Base-by-base conservation (phyloP, 2,113 vertebrate genomes). In the Rhadina sibilatrix region DNA sequence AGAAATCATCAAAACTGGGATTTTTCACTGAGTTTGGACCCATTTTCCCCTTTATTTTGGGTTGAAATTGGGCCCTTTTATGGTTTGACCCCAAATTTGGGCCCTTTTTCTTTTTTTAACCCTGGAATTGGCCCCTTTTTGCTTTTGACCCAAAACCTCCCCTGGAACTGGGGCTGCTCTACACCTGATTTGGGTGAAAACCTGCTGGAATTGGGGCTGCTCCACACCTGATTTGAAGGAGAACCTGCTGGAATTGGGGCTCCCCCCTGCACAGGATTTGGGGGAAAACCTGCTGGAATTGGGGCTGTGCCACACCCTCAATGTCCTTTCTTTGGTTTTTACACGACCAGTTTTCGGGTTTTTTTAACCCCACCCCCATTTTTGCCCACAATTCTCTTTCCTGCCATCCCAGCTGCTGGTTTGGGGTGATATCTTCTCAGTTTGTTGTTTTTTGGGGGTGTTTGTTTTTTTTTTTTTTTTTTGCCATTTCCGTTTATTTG, bases 21-120 rank as follows among this genome's bases (percentile, higher is more conserved):
- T 8, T 80, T 46, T 24, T 12, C 16, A 6, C 27, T 0, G 0
- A 31, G 1, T 33, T 33, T 20, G 27, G 33, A 10, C 7, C 6
- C 5, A 0, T 33, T 81, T 56, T 21, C 21, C 16, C 5, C 37
- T 47, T 47, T 31, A 3, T 76, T 37, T 19, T 8, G 11, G 2
- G 21, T 46, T 27, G 20, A 46, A 54, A 28, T n/a, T 23, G 9
- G 5, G 8, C 18, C 11, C 0, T 35, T 74, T 46, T 74, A 19
- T 80, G 11, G 4, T 54, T 46, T 44, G 9, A 22, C 10, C 24
- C 47, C 10, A 22, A 17, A 15, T 2, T 60, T 0, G 5, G 4
- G 37, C 37, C 13, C 13, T 12, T 3, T 23, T 37, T 37, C 2
- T 9, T 9, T 13, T 9, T 35, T 35, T 12, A n/a, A 28, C 15